A percentile compares a stretch with the other conserved stretches of the same genome.
Conservation (phyloP, 2,113 vertebrate species). For the Carassius auratus region DNA sequence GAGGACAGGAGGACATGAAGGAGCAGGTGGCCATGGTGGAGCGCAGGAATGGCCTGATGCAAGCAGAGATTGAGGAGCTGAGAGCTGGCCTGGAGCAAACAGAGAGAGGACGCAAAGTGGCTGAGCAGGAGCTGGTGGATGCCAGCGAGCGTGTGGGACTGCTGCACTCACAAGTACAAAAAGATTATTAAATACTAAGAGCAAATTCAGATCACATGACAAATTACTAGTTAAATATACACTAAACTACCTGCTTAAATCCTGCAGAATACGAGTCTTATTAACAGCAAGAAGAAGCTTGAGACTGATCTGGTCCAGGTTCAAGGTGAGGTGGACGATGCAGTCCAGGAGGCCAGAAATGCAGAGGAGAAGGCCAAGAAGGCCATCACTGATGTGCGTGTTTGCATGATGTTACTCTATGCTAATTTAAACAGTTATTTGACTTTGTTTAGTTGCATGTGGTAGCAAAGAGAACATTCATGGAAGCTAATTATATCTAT, state of each 20-base stretch:
- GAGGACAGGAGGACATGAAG: constrained; percentile 82
- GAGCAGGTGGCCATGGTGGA: constrained; percentile 88
- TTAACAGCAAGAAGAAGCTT: too few species aligned
- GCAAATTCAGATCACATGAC: too few species aligned
- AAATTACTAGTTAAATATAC: too few species aligned
- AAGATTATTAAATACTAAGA: too few species aligned
- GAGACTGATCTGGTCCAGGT: too few species aligned
- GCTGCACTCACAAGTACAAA: background rate
- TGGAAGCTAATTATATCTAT: too few species aligned
- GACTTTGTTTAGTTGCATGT: too few species aligned
- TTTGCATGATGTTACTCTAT: background rate
- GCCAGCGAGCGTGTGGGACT: constrained; percentile 74
- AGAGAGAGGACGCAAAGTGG: constrained; percentile 83
- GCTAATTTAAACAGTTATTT: too few species aligned
- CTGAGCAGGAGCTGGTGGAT: constrained; percentile 89
- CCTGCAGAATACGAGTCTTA: constrained; percentile 48
- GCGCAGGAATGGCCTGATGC: constrained; percentile 84
- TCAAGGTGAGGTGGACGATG: constrained; percentile 51
- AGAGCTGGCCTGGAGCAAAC: constrained; percentile 85
- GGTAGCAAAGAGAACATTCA: too few species aligned
- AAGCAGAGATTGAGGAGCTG: constrained; percentile 87
- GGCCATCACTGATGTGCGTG: constrained; percentile 51
- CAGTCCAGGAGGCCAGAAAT: constrained; percentile 45
- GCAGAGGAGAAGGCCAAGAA: constrained; percentile 54
- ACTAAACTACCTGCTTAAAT: background rate